Evolutionary conservation across 2,888 invertebrate species (phyloP), one percentile per base, ranked within the genome.

Genomic region (Allolobophora icterica): DNA sequence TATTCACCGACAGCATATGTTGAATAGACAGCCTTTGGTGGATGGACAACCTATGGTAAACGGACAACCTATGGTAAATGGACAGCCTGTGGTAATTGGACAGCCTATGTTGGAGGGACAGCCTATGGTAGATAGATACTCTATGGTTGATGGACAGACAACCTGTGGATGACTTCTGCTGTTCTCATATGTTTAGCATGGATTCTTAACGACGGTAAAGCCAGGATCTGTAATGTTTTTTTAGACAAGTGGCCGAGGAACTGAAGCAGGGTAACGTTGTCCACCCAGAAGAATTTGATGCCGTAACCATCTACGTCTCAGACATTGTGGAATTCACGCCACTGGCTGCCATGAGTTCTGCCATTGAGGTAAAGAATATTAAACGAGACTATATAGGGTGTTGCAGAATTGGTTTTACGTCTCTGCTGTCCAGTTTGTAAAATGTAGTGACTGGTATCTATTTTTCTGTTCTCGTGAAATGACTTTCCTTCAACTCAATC

Each of bases 221-320:
- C 24, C 52, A 52, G 24, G 24, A 52, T 52, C 30, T 71, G 30
- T 71, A 8, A n/a, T 71, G 30, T 71, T 34, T 21, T 4, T 84
- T 1, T 92, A 93, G 93, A 89, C 90, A 90, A 24, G 93, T 98
- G 34, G 98, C 98, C 0, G 98, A 98, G 92, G 98, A 98, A 94
- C 95, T 99, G 93, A 98, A 98, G 95, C 96, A 97, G 92, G 98
- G 98, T 0, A 96, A 97, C 93, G 97, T 97, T 94, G 98, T 98
- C 11, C 96, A 97, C 95, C 98, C 98, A 0, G 98, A 98, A 95
- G 97, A 97, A 94, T 98, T 98, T 95, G 97, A 98, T 94, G 97
- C 97, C 92, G 98, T 99, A 91, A 98, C 98, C 1, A 98, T 98
- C 93, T 98, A 98, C 95, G 98, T 98, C 96, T 98, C 98, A 94